Evolutionary conservation across 2,888 invertebrate genomes (phyloP).

Genomic region (Carpatolechia fugitivella): DNA sequence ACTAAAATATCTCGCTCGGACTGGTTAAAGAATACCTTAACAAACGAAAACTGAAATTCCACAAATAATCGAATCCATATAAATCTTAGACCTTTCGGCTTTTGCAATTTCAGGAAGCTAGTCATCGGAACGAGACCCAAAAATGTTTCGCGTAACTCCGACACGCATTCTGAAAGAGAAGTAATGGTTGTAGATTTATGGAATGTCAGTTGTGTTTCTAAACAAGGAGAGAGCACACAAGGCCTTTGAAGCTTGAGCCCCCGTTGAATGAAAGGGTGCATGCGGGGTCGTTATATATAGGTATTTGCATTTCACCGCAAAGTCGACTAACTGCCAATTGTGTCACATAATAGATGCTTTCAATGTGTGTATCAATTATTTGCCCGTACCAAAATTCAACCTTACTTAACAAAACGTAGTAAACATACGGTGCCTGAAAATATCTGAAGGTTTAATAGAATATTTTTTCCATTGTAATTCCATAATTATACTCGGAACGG

Average conservation of each 20-base stretch:
- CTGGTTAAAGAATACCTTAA: no score
- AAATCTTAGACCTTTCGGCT: background rate
- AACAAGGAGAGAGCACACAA: background rate
- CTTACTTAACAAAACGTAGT: no score
- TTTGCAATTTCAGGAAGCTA: background rate
- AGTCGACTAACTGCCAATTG: background rate
- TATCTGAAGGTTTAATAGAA: no score
- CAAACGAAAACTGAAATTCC: no score
- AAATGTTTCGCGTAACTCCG: background rate
- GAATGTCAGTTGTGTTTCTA: background rate
- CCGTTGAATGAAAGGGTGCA: background rate
- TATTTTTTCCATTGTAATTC: no score
- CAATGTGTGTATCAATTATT: background rate
- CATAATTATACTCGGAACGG: no score
- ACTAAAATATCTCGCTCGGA: no score
- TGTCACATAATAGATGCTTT: no score
- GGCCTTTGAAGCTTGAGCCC: background rate
- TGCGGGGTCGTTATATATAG: background rate
- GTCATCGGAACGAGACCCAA: background rate
- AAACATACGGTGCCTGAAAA: no score
- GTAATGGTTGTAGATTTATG: background rate
- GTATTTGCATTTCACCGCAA: constrained; percentile 2
- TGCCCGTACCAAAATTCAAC: background rate
- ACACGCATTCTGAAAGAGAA: background rate
- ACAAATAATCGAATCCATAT: background rate